phyloP scores from a whole-genome alignment of 2,797 vertebrate species.

The Sebastes paucispinis region DNA sequence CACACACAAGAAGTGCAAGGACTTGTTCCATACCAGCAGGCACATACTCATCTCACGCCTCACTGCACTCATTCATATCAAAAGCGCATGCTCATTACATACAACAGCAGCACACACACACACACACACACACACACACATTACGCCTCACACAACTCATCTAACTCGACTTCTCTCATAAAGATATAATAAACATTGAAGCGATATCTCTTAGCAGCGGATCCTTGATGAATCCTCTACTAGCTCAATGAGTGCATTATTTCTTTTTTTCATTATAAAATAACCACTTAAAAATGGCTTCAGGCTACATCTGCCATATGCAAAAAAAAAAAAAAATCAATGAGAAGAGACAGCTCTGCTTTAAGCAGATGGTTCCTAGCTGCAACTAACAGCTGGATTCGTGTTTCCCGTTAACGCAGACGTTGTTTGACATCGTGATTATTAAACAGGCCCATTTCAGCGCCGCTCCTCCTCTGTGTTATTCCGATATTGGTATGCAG shows the following conservation, averaged over 20 bases:
- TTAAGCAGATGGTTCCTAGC: slow-evolving; percentile 70
- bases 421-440: slow-evolving; percentile 75
- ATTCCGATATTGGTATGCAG: slow-evolving; percentile 74
- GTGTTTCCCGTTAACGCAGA: slow-evolving; percentile 65
- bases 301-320: slow-evolving; percentile 65
- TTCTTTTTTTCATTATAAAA: slow-evolving; percentile 73
- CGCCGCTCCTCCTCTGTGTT: slow-evolving; percentile 41
- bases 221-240: slow-evolving; percentile 67
- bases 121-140: slow-evolving; percentile 27
- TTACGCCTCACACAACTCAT: slow-evolving; percentile 51
- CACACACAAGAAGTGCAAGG: slow-evolving; percentile 70
- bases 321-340: slow-evolving; percentile 22
- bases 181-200: slow-evolving; percentile 70
- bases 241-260: slow-evolving; percentile 61
- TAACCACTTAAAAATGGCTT: slow-evolving; percentile 63
- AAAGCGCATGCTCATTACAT: slow-evolving; percentile 78
- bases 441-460: slow-evolving; percentile 65
- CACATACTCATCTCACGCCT: slow-evolving; percentile 81
- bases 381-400: slow-evolving; percentile 74
- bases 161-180: slow-evolving; percentile 59
- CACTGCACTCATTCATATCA: slow-evolving; percentile 79
- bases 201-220: slow-evolving; percentile 56
- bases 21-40: slow-evolving; percentile 79
- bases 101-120: slow-evolving; percentile 50
- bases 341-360: slow-evolving; percentile 52